Base-by-base conservation (phyloP, 2,888 invertebrate species). In the Epinotia brunnichana region DNA sequence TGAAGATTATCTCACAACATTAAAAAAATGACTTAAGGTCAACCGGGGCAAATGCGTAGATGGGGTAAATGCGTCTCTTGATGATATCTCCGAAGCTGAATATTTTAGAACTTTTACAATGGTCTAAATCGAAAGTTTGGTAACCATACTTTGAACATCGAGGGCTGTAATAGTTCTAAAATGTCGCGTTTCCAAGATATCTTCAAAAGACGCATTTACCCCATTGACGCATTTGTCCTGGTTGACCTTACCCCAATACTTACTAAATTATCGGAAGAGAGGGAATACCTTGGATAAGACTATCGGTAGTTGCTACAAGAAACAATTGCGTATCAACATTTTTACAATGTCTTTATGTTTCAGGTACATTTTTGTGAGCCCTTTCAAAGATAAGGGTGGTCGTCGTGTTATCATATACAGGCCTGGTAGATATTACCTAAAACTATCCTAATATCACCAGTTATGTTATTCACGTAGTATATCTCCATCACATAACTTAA, bases 301-400 rank as follows among this genome's bases (percentile, higher is more conserved):
- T 19, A 10, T 24, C 35, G 17, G 13, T 21, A 21, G 7, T 41
- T 21, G 9, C 7, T 61, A 15, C n/a, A 15, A 35, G 5, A 53
- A 64, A 39, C 13, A 5, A 56, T 5, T 35, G 5, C 3, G 11
- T 68, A n/a, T 21, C 29, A 59, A n/a, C 44, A 53, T 69, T 60
- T 75, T 66, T 19, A 64, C 19, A 69, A 70, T 64, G 59, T 66
- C 75, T 75, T 69, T 69, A 77, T 79, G 74, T 91, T 91, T 68
- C 91, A 96, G 97, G 80, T 97, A 96, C 86, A 93, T 97, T 78
- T 97, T 97, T 85, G 96, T 95, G 64, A 95, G 96, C 77, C 97
- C 97, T 17, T 95, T 95, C 85, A 94, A 96, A 81, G 97, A 97
- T 87, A 94, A 93, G 76, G 88, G 94, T 78, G 96, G 97, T 10